Evolutionary conservation across 2,113 vertebrate species (phyloP).

Genomic region (Callipepla squamata): DNA sequence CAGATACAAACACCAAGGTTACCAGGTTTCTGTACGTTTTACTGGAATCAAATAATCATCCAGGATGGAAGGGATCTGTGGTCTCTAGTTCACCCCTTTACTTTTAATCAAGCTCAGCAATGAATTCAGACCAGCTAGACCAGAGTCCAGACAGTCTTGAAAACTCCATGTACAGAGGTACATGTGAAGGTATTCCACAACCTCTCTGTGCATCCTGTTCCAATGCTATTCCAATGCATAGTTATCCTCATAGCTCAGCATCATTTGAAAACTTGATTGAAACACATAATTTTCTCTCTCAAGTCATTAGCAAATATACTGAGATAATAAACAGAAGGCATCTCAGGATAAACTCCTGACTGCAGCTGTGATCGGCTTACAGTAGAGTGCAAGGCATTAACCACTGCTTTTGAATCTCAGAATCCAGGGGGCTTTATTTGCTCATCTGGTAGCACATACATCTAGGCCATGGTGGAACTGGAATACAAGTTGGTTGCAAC

Average conservation of each 20-base stretch:
- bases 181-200: not conserved
- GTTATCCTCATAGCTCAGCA: not conserved
- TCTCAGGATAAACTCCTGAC: not conserved
- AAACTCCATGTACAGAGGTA: not conserved
- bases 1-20: not conserved
- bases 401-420: not conserved
- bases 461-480: not conserved
- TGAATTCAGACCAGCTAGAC: not conserved
- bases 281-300: not conserved
- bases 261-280: not conserved
- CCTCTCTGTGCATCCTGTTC: not conserved
- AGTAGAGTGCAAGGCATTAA: not conserved
- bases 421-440: not conserved
- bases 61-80: not conserved
- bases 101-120: not conserved
- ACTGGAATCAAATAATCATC: not conserved
- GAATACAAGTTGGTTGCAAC: not conserved
- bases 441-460: not conserved
- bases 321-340: not conserved
- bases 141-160: not conserved
- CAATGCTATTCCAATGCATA: not conserved
- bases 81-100: not conserved
- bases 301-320: not conserved
- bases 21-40: not conserved
- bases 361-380: not conserved